A percentile compares a stretch with the other conserved stretches of the same genome.
phyloP scores from a whole-genome alignment of 2,888 invertebrate species.

The Blera fallax region DNA sequence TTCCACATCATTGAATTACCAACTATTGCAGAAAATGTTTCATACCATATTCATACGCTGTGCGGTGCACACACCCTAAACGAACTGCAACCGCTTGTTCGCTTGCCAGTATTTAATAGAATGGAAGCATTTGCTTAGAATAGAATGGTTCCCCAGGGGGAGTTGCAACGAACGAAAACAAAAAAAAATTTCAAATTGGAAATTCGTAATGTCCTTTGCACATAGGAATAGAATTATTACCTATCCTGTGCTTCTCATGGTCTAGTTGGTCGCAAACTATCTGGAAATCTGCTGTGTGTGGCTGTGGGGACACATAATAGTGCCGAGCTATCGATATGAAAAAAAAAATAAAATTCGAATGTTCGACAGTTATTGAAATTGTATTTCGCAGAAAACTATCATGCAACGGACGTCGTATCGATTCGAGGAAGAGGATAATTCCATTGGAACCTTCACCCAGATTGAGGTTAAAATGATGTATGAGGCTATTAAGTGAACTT shows the following conservation, averaged over 20 bases:
- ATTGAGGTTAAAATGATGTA: constrained; percentile 21
- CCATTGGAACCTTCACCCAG: not conserved
- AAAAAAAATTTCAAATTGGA: constrained; percentile 19
- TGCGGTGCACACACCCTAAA: not conserved
- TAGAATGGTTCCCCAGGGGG: not conserved
- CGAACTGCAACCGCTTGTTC: too few relatives aligned
- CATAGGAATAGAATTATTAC: constrained; percentile 38
- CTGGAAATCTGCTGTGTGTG: constrained; percentile 1
- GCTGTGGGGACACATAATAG: constrained; percentile 17
- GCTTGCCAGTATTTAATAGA: constrained; percentile 14
- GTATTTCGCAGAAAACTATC: constrained; percentile 32
- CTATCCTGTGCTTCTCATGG: constrained; percentile 20
- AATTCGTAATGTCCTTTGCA: constrained; percentile 41
- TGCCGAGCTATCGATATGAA: not conserved
- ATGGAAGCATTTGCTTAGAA: constrained; percentile 24
- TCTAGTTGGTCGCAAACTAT: constrained; percentile 40
- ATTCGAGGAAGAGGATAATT: constrained; percentile 3
- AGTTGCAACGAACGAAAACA: not conserved
- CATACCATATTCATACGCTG: not conserved
- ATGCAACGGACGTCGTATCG: not conserved
- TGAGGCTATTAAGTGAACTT: constrained; percentile 5
- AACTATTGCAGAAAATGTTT: not conserved
- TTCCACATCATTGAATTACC: not conserved
- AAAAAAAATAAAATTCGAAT: not conserved
- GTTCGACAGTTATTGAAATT: constrained; percentile 32